Conservation (phyloP, 2,113 vertebrate species). For the Ceyx cyanopectus region DNA sequence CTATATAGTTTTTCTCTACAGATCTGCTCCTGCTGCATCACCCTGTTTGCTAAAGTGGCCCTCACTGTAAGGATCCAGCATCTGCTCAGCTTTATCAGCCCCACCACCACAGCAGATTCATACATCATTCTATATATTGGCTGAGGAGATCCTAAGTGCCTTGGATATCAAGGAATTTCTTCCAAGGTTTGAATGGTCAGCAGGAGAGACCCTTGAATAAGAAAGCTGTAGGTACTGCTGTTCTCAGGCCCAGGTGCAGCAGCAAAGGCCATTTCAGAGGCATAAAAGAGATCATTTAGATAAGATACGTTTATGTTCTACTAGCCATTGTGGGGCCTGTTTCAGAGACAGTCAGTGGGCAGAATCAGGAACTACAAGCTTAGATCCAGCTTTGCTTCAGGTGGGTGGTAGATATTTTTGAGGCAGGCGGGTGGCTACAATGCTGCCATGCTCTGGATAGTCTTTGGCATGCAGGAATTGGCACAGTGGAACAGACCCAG, state of each 20-base stretch:
- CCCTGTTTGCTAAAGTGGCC: background rate
- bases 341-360: background rate
- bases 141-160: background rate
- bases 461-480: background rate
- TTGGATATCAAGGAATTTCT: background rate
- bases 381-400: background rate
- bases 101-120: background rate
- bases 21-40: background rate
- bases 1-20: background rate
- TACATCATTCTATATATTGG: background rate
- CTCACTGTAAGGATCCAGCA: rapidly evolving
- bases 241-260: background rate
- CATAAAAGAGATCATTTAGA: background rate
- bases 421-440: background rate
- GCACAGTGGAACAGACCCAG: background rate
- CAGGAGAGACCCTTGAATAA: background rate
- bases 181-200: background rate
- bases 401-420: background rate
- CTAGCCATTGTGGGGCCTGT: background rate
- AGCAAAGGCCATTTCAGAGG: background rate
- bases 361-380: background rate
- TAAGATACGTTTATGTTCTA: background rate
- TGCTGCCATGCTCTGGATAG: background rate
- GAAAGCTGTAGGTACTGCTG: background rate
- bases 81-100: background rate